Evolutionary conservation across 2,888 invertebrate genomes (phyloP), one percentile per base, ranked within the genome.

Genomic region (Agonopterix subpropinquella): DNA sequence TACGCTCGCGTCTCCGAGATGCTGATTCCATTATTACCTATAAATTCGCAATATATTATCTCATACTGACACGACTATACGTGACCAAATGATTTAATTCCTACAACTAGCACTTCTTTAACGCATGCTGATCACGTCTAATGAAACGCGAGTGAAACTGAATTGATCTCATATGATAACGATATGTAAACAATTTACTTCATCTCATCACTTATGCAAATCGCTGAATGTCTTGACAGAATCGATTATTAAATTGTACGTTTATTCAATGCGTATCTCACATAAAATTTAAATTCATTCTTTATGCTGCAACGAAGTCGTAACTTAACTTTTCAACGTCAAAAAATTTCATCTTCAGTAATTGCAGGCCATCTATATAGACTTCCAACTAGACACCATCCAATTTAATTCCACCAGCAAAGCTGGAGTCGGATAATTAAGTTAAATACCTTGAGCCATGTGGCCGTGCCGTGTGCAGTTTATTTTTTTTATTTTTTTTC

Each of bases 401-500:
- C 68, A 67, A 68, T 71, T 70, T 68, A 67, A 67, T 63, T 60
- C 56, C 51, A 50, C 53, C 48, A 52, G 57, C 55, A 44, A 45
- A 54, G 58, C 55, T 47, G 57, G 56, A 50, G 52, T 49, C 54
- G 54, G 58, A 65, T 70, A 69, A 76, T 74, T 74, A 73, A 70
- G 57, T 65, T 69, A 65, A 70, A 67, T 64, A 63, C 58, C 61
- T 57, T 56, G 61, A 39, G 53, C 62, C 60, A 61, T 64, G 63
- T 59, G 64, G 58, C 55, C 44, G 57, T 49, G 48, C 48, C 49
- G 48, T 52, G 45, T 50, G 53, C 57, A 56, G 50, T 51, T 56
- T 57, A 49, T 67, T 66, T 61, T 58, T 58, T 57, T 54, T 62
- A 63, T 67, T 67, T 71, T 66, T 68, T 62, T 65, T 69, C 67